Base-by-base conservation (phyloP, 35 echinoderm and acorn worm species). In the Lytechinus pictus region DNA sequence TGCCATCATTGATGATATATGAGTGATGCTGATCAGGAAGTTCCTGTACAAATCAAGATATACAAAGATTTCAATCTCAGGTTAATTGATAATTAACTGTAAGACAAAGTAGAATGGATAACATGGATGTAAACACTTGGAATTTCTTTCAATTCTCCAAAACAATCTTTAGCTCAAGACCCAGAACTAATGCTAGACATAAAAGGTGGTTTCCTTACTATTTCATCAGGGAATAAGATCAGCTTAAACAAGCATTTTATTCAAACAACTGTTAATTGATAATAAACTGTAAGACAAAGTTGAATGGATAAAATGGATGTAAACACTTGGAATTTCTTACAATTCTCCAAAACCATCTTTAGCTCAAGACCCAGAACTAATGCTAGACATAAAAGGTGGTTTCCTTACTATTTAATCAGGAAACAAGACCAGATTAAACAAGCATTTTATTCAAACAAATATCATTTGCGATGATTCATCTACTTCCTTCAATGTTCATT, bases 1-100 rank as follows among this genome's bases (percentile, higher is more conserved):
- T 96, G 54, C 94, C 95, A 86, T 97, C 97, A 61, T 97, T 97
- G 66, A 99, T 97, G 92, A 95, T 98, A 93, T 99, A 99, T 53
- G 97, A 97, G 88, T 99, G 98, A 27, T 97, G 91, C 52, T 99
- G 97, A 86, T 97, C 98, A 52, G 98, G 98, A 9, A 99, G 94
- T 13, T 86, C 97, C 98, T 99, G 33, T 27, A 61, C 7, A 55
- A 27, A 55, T 91, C 53, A 90, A 93, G 66, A 79, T 16, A 24
- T 79, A 0, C 6, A n/a, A 16, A 79, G 66, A 16, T 2, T 79
- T 24, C 1, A n/a, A 79, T 24, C 66, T 79, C 21, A 4, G 16
- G 66, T 10, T 58, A 79, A 19, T 24, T 79, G n/a, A 24, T 79
- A 14, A 79, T 24, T 24, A 79, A 24, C 12, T 79, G 5, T 19